Evolutionary conservation across 2,888 invertebrate genomes (phyloP), one percentile per base, ranked within the genome.

Genomic region (Lochmaea capreae): DNA sequence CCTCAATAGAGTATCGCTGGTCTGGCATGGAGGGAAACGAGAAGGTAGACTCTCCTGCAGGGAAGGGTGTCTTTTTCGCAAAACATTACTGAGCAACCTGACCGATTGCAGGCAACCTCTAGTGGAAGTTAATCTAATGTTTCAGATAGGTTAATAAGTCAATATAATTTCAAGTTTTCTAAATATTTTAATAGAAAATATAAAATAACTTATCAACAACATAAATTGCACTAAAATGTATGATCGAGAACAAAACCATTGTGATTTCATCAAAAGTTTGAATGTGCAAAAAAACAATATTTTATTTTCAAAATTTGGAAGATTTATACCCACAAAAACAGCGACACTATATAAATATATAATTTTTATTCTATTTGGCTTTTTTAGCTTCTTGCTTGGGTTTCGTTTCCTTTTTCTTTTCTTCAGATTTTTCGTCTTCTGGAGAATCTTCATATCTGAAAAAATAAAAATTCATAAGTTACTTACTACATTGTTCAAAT

Each of bases 371-470:
- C 79, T 80, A 79, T 79, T 83, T 83, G 49, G 79, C 79, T 83
- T 88, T 88, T 79, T 87, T 88, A 16, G 84, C 79, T 79, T 86
- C 87, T 81, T 82, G 85, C 83, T 85, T 87, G 71, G 76, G 80
- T 77, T 78, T 80, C 82, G 82, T 87, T 80, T 82, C 87, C 82
- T 81, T 84, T 77, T 81, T 86, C 80, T 81, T 85, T 76, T 84
- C 81, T 83, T 88, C 83, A 79, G 87, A 83, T 82, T 88, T 82
- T 84, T 89, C 80, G 81, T 90, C 82, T 42, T 83, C 86, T 26
- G 93, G 91, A 86, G 92, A 91, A 86, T 94, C 93, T 86, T 93
- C 93, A 85, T 93, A 93, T 66, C 92, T 93, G 82, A 67, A 87
- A 62, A 57, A 18, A 18, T 42, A 54, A 42, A 65, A 65, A 65